Base-by-base conservation (phyloP, 2,113 vertebrate genomes). In the Chaenogobius annularis region DNA sequence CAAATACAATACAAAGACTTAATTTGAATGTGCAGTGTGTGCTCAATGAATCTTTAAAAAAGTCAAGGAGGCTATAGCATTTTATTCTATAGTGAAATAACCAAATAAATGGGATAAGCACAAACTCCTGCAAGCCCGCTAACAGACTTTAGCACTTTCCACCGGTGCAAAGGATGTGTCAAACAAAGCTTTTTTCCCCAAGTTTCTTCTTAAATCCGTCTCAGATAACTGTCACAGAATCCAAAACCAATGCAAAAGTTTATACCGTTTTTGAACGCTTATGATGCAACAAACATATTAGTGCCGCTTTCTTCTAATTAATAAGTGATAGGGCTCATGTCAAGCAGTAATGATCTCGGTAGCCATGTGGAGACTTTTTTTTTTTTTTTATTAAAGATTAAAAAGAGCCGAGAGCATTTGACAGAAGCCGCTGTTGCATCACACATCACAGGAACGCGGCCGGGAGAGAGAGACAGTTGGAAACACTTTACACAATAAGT, bases 401-500 rank as follows among this genome's bases (percentile, higher is more conserved):
- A 84, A 83, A 86, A 75, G 76, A 77, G 67, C 71, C 66, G 76
- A 73, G 69, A 78, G 61, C 72, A 72, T 83, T 77, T 80, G 79
- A 87, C 79, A 81, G 77, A 80, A 74, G 72, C 81, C 74, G 83
- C 73, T 69, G 69, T 83, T 82, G 81, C 81, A 78, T 87, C 87
- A 82, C 71, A 88, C 84, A 85, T 85, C 83, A 83, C 81, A 84
- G 85, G 83, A 86, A 70, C 77, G 84, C 68, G 74, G 68, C 23
- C 59, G 20, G 54, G 20, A 3, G 54, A 12, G n/a, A 23, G 55
- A 26, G 68, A 48, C 77, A 70, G 78, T 82, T 88, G 86, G 80
- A 88, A 85, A 83, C 81, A 78, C 72, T 85, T 82, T 73, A 75
- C 69, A 78, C 81, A 76, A 74, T 86, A 86, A 86, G 80, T 85